Conservation (phyloP, 2,888 invertebrate genomes). For the Drosophila borealis region DNA sequence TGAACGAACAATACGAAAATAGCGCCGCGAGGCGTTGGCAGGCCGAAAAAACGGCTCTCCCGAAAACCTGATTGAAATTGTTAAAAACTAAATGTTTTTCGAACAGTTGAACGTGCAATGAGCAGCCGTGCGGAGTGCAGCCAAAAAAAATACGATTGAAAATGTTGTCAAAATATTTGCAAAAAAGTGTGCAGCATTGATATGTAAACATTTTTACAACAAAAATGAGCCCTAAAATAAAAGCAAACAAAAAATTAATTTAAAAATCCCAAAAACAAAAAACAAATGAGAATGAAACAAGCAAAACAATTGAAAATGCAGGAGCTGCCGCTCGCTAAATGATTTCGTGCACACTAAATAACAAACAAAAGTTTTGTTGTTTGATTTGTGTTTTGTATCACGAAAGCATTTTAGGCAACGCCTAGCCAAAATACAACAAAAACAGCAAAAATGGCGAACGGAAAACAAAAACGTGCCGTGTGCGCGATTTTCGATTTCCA, state of each 20-base stretch:
- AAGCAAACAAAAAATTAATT: background rate
- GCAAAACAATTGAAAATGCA: conserved; percentile 48
- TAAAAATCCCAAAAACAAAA: background rate
- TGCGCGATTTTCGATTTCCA: conserved; percentile 61
- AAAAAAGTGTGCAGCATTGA: conserved; percentile 51
- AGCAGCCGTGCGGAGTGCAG: conserved; percentile 42
- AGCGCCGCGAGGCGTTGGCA: conserved; percentile 59
- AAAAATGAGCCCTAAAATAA: conserved; percentile 15
- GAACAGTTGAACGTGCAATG: conserved; percentile 66
- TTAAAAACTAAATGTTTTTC: conserved; percentile 38
- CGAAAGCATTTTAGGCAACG: conserved; percentile 42
- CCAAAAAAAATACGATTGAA: conserved; percentile 24
- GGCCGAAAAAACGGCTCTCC: conserved; percentile 41
- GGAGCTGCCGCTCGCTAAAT: conserved; percentile 51
- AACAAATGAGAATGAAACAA: conserved; percentile 14
- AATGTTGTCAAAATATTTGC: conserved; percentile 46
- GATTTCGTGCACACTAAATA: conserved; percentile 69
- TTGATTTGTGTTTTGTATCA: conserved; percentile 34
- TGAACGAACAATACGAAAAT: conserved; percentile 63
- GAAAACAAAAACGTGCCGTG: conserved; percentile 61
- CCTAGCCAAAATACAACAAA: conserved; percentile 17
- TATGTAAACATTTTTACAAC: conserved; percentile 60
- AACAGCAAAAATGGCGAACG: conserved; percentile 33
- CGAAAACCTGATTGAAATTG: conserved; percentile 70
- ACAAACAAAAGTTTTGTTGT: conserved; percentile 50